A percentile compares a stretch with the other conserved stretches of the same genome.
phyloP scores from a whole-genome alignment of 2,113 vertebrate species.

The Scomber scombrus region DNA sequence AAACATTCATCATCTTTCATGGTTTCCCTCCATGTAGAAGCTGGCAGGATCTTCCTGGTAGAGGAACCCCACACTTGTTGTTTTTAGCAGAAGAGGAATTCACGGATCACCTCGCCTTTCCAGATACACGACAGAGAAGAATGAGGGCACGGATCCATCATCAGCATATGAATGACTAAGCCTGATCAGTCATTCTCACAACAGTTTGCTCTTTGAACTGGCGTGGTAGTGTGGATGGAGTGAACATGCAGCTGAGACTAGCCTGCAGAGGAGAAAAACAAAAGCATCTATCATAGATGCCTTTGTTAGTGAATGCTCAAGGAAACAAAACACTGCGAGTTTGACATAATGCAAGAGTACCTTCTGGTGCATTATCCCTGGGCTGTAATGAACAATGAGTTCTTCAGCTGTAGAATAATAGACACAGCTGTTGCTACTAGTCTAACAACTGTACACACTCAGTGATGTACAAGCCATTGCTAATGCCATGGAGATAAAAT shows the following conservation, averaged over 20 bases:
- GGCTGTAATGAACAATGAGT: neutral
- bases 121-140: conserved; percentile 50
- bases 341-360: conserved; percentile 26
- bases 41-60: neutral
- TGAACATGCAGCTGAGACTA: conserved; percentile 34
- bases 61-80: conserved; percentile 29
- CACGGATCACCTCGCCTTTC: conserved; percentile 31
- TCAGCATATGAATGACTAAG: conserved; percentile 61
- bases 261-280: conserved; percentile 43
- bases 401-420: conserved; percentile 2
- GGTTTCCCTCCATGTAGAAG: neutral
- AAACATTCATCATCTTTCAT: neutral
- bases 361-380: conserved; percentile 6
- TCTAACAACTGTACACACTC: neutral
- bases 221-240: conserved; percentile 50
- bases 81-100: conserved; percentile 36
- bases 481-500: neutral
- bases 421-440: conserved; percentile 8
- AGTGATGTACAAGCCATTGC: neutral
- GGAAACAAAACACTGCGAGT: conserved; percentile 43
- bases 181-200: conserved; percentile 43
- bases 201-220: conserved; percentile 57
- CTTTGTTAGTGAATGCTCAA: conserved; percentile 40
- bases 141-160: conserved; percentile 53
- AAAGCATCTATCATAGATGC: conserved; percentile 44